Evolutionary conservation across 1,140 invertebrate species (phyloP), one percentile per base, ranked within the genome.

Genomic region (Procambarus clarkii): DNA sequence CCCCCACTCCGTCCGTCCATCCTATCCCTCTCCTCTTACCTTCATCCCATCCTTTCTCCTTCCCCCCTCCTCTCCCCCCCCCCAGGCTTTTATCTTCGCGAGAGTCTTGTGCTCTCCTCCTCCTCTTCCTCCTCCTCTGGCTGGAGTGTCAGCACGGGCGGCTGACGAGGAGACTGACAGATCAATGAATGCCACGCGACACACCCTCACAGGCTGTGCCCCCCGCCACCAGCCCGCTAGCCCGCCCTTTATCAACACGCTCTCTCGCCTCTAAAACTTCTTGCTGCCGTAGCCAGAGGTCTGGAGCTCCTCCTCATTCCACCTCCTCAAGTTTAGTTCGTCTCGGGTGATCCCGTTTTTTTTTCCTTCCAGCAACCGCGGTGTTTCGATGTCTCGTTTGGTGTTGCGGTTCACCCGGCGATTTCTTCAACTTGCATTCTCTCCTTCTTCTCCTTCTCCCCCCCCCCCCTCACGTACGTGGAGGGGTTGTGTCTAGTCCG

Each of bases 161-260:
- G 90, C 87, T 93, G 92, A 93, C 91, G 92, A 92, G 91, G 64
- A 92, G 91, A 83, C 92, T 93, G 92, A 93, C 92, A 93, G 92
- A 93, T 93, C 92, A 93, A 93, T 93, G 92, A 93, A 93, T 93
- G 91, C 91, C 85, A 93, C 86, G 83, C 92, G 86, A 92, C 86
- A 80, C 92, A 92, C 84, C 85, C 85, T 91, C 88, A 79, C 88
- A 84, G 81, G 50, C 88, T 84, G 71, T 77, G 58, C 77, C 90
- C 90, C 84, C 83, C 84, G 44, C 88, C 54, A 44, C 50, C 64
- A 71, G 50, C 44, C 48, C 76, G 60, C 46, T 69, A 58, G 46
- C 64, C 80, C 78, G n/a, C 45, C 80, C 48, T 74, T 60, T 89
- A 85, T 86, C 83, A 78, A 64, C 83, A 58, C 83, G 54, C 76